Conservation (phyloP, 92 coral and sea anemone genomes). For the Phenganax subtilis region DNA sequence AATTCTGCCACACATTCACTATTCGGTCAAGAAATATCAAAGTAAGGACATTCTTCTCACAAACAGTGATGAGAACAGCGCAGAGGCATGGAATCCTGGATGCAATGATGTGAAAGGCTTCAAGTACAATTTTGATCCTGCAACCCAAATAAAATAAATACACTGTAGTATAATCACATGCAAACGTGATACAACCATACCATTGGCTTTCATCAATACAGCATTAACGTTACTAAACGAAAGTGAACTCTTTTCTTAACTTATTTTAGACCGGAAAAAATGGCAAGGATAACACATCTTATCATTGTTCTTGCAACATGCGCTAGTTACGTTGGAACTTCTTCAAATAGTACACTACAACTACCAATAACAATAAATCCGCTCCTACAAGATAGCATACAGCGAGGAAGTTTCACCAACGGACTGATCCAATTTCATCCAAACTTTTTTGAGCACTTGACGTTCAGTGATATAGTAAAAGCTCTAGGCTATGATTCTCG, state of each 20-base stretch:
- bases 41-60: too few relatives aligned
- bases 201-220: background rate
- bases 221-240: background rate
- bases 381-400: slow-evolving; percentile 22
- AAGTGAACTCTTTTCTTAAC: background rate
- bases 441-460: slow-evolving; percentile 3
- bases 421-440: background rate
- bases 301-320: background rate
- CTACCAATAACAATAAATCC: slow-evolving; percentile 36
- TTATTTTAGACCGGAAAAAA: too few relatives aligned
- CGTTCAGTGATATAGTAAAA: slow-evolving; percentile 25
- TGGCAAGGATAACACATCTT: background rate
- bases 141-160: too few relatives aligned
- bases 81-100: too few relatives aligned
- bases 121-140: too few relatives aligned
- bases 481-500: background rate
- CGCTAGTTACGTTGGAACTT: background rate
- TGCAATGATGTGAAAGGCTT: too few relatives aligned
- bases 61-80: too few relatives aligned
- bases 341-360: slow-evolving; percentile 8
- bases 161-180: too few relatives aligned
- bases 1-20: too few relatives aligned
- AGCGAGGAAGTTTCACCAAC: background rate
- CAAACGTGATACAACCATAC: too few relatives aligned
- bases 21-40: too few relatives aligned